phyloP scores from a whole-genome alignment of 1,140 invertebrate species.

The Drosophila lini region DNA sequence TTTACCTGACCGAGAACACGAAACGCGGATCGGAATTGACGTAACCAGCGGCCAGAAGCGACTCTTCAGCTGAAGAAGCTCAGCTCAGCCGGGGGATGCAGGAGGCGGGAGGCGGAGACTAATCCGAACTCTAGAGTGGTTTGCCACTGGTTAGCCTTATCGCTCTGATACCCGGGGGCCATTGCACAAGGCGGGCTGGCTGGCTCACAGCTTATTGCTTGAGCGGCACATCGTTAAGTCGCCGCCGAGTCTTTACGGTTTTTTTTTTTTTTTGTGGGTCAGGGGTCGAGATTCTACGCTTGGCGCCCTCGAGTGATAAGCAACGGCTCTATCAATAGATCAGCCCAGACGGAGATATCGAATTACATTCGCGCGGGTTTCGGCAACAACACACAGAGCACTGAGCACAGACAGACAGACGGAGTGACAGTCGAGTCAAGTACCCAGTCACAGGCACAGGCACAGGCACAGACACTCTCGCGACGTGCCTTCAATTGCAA shows the following conservation, averaged over 20 bases:
- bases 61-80: slow-evolving; percentile 22
- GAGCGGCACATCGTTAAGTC: slow-evolving; percentile 43
- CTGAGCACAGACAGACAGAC: slow-evolving; percentile 8
- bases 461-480: slow-evolving; percentile 34
- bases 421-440: slow-evolving; percentile 15
- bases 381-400: slow-evolving; percentile 43
- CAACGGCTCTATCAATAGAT: slow-evolving; percentile 35
- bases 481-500: slow-evolving; percentile 77
- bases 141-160: slow-evolving; percentile 71
- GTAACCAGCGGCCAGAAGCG: slow-evolving; percentile 46
- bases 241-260: slow-evolving; percentile 18
- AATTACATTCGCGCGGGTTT: slow-evolving; percentile 54
- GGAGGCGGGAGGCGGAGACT: slow-evolving; percentile 9
- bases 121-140: slow-evolving; percentile 40
- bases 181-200: slow-evolving; percentile 56
- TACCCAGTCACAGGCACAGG: slow-evolving; percentile 22
- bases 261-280: slow-evolving; percentile 27
- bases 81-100: slow-evolving; percentile 1
- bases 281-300: slow-evolving; percentile 52
- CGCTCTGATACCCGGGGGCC: slow-evolving; percentile 50
- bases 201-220: slow-evolving; percentile 16
- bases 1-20: slow-evolving; percentile 57
- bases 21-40: slow-evolving; percentile 53
- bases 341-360: slow-evolving; percentile 10
- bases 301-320: slow-evolving; percentile 63